A percentile compares a stretch with the other conserved stretches of the same genome.
Conservation (phyloP, 2,113 vertebrate genomes). For the Cynopterus brachyotis region DNA sequence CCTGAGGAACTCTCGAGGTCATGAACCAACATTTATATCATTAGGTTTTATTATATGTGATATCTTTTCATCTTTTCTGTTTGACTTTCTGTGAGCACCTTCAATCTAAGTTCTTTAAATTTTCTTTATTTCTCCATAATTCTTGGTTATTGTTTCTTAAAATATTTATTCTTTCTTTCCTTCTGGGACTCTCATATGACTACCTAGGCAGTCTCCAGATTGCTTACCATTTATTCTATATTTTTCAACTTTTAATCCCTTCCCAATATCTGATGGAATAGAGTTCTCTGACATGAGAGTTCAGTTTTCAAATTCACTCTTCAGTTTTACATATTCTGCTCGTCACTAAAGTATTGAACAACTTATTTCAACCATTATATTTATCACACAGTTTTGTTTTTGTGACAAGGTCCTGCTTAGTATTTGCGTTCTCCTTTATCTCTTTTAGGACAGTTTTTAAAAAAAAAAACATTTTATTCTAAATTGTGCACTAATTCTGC, state of each 20-base stretch:
- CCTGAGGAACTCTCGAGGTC: background rate
- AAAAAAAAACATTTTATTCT: background rate
- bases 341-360: background rate
- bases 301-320: background rate
- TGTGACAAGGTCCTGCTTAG: background rate
- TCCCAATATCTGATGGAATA: background rate
- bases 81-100: background rate
- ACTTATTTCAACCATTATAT: background rate
- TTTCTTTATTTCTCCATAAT: conserved; percentile 30
- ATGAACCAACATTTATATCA: background rate
- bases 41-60: background rate
- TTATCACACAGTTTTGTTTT: background rate
- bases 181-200: background rate
- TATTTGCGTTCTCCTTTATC: background rate
- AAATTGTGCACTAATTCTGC: background rate
- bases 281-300: background rate
- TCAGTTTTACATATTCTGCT: background rate
- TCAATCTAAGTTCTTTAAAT: background rate
- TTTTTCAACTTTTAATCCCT: background rate
- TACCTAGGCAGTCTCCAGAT: background rate
- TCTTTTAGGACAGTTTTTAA: background rate
- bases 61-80: background rate
- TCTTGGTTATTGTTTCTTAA: background rate
- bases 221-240: background rate
- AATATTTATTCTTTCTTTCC: background rate